These are phyloP conservation scores for Rotaria macrura DNA, from an alignment of 2,888 invertebrate genomes.

Conservation along the genomic window DNA sequence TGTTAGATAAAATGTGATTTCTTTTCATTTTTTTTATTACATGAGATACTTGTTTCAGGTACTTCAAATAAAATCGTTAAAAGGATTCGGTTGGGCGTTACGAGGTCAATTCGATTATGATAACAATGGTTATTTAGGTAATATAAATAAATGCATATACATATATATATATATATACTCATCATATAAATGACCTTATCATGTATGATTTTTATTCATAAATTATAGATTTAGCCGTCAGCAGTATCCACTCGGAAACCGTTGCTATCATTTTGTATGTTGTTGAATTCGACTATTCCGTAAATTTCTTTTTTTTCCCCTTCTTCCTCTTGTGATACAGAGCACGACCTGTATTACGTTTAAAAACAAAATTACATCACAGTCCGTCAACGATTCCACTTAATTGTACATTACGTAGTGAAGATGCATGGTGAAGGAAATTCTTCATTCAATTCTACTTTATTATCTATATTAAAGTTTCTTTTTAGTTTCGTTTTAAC, in stretches of 20 bases:
- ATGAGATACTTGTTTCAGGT: not conserved
- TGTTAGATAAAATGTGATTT: no score
- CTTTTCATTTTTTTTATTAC: not conserved
- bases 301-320: not conserved
- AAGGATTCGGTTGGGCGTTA: not conserved
- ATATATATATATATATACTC: no score
- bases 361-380: not conserved
- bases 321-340: not conserved
- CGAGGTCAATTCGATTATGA: constrained; percentile 21
- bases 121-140: constrained; percentile 10
- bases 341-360: not conserved
- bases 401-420: not conserved
- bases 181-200: not conserved
- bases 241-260: not conserved
- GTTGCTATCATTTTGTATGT: not conserved
- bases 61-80: not conserved
- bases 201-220: no score
- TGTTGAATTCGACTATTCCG: not conserved
- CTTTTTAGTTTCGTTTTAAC: not conserved
- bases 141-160: no score
- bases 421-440: not conserved
- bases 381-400: not conserved
- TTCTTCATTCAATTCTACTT: no score
- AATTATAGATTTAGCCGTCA: constrained; percentile 13
- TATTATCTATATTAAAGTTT: not conserved